These are phyloP conservation scores for Acanthaster planci DNA, from an alignment of 35 echinoderm and acorn worm genomes.

Conservation along the genomic window DNA sequence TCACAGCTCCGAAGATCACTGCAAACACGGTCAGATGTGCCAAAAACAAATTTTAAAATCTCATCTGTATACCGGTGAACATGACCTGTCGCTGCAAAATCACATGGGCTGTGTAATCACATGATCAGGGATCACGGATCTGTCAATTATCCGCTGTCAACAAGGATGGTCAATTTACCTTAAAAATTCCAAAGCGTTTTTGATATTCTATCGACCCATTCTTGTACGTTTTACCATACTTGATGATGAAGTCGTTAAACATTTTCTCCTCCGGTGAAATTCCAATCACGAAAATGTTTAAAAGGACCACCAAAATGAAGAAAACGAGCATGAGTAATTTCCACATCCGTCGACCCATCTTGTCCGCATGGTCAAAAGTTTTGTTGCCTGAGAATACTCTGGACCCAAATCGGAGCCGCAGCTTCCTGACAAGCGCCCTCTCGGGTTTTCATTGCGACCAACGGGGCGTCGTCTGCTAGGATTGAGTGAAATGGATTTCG, in stretches of 20 bases:
- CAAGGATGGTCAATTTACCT: conserved; percentile 32
- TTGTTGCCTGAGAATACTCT: no score
- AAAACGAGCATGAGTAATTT: not conserved
- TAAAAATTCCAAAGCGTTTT: conserved; percentile 58
- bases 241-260: conserved; percentile 60
- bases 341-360: not conserved
- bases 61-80: no score
- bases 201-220: conserved; percentile 58
- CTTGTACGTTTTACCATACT: conserved; percentile 48
- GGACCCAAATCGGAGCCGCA: no score
- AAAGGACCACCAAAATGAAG: not conserved
- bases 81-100: no score
- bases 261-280: conserved; percentile 1
- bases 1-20: not conserved
- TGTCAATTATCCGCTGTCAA: no score
- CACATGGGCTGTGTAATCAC: no score
- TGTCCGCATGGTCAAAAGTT: not conserved
- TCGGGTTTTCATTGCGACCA: not conserved
- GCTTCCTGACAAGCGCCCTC: conserved; percentile 1
- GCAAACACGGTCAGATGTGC: no score
- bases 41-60: no score
- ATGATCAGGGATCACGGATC: no score
- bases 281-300: not conserved
- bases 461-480: not conserved
- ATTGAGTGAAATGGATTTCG: not conserved